phyloP scores from a whole-genome alignment of 2,797 vertebrate genomes.

The Mionectes olivaceus region DNA sequence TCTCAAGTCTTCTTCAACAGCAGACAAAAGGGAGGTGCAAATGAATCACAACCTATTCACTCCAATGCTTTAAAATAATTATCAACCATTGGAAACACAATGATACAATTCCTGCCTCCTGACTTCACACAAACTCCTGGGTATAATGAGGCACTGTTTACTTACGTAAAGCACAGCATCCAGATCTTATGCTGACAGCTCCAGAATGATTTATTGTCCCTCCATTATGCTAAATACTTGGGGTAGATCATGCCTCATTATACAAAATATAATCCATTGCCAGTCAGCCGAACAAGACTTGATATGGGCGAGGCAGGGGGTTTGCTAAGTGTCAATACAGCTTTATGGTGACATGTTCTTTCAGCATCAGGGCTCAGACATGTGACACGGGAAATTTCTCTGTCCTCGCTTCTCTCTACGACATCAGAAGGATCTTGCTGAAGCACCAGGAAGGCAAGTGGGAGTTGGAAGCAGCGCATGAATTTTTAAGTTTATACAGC shows the following conservation, averaged over 20 bases:
- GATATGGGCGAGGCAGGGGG: not conserved
- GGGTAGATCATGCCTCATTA: constrained; percentile 59
- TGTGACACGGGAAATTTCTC: not conserved
- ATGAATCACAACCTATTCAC: constrained; percentile 47
- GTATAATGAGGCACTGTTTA: constrained; percentile 37
- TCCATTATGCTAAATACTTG: constrained; percentile 53
- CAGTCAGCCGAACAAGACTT: not conserved
- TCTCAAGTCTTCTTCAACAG: constrained; percentile 29
- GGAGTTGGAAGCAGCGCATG: not conserved
- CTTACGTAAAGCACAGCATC: constrained; percentile 26
- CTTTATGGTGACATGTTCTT: not conserved
- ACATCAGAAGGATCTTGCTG: not conserved
- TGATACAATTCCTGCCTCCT: constrained; percentile 6
- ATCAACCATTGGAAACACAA: constrained; percentile 33
- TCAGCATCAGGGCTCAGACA: not conserved
- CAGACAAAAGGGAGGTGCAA: constrained; percentile 31
- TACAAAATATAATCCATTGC: constrained; percentile 51
- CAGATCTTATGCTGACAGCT: constrained; percentile 27
- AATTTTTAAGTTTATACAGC: not conserved
- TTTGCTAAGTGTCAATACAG: not conserved
- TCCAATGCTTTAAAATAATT: constrained; percentile 55
- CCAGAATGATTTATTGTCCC: constrained; percentile 63
- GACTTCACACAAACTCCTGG: constrained; percentile 36
- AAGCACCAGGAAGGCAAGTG: not conserved
- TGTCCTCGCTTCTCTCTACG: not conserved